Evolutionary conservation across 2,113 vertebrate species (phyloP).

Genomic region (Indri indri): DNA sequence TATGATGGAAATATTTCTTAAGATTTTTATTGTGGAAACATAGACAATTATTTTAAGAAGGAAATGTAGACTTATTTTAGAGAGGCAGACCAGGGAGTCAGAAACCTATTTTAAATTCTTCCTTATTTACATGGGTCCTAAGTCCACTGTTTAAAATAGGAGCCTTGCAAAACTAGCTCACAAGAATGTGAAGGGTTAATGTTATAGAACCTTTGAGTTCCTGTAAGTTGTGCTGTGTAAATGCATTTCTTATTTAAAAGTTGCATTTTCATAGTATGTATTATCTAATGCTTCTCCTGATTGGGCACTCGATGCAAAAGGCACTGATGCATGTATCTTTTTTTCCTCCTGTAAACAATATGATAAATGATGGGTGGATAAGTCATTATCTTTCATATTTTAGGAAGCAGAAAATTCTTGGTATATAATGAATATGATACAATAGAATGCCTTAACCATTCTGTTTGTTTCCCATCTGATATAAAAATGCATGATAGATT

Average conservation of each 20-base stretch:
- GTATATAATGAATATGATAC: background rate
- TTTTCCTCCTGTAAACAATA: constrained; percentile 6
- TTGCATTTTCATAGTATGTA: background rate
- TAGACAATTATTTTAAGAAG: constrained; percentile 50
- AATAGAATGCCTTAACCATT: background rate
- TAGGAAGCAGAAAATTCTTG: constrained; percentile 25
- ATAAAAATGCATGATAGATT: background rate
- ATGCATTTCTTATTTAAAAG: constrained; percentile 44
- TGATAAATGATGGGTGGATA: constrained; percentile 21
- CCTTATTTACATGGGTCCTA: constrained; percentile 5
- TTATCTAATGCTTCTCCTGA: background rate
- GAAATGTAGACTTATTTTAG: constrained; percentile 32
- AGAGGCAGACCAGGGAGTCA: background rate
- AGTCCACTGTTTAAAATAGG: constrained; percentile 32
- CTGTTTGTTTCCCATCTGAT: constrained; percentile 29
- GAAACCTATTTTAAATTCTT: constrained; percentile 37
- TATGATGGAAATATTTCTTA: constrained; percentile 26
- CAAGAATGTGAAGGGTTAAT: constrained; percentile 35
- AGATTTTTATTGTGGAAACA: constrained; percentile 21
- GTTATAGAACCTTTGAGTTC: constrained; percentile 12
- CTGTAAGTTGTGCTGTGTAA: background rate
- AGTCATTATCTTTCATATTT: constrained; percentile 54
- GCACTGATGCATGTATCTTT: constrained; percentile 4
- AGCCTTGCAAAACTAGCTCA: constrained; percentile 10
- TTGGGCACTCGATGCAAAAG: constrained; percentile 35